phyloP scores from a whole-genome alignment of 2,888 invertebrate genomes.

The Drosophila bunnanda region DNA sequence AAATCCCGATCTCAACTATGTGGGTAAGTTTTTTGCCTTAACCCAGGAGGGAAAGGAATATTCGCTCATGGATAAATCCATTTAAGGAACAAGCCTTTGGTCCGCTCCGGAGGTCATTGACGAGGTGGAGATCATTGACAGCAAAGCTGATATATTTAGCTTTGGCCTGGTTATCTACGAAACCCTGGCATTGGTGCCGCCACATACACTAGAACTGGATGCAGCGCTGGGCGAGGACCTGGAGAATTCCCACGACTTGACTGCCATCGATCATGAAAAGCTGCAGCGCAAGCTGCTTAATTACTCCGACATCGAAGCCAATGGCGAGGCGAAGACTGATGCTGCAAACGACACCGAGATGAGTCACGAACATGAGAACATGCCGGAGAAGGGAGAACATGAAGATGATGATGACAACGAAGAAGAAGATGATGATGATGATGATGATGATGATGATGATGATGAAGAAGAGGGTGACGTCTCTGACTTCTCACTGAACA shows the following conservation, averaged over 20 bases:
- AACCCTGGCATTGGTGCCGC: conserved; percentile 90
- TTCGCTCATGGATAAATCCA: neutral
- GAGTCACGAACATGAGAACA: neutral
- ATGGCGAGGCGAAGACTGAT: conserved; percentile 42
- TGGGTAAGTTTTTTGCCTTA: conserved; percentile 84
- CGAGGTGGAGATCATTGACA: conserved; percentile 86
- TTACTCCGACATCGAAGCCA: conserved; percentile 17
- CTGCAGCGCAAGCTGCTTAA: conserved; percentile 5
- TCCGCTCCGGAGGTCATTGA: conserved; percentile 91
- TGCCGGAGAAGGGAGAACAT: neutral
- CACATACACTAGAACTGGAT: conserved; percentile 86
- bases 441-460: conserved; percentile 1
- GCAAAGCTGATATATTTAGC: conserved; percentile 92
- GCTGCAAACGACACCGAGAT: conserved; percentile 36
- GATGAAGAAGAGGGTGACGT: conserved; percentile 25
- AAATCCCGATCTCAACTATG: conserved; percentile 87
- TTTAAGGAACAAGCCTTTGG: conserved; percentile 90
- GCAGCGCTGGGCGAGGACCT: conserved; percentile 44
- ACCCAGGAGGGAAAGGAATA: neutral
- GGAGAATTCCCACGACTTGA: conserved; percentile 43
- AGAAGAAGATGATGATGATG: conserved; percentile 2
- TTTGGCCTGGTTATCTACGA: conserved; percentile 92
- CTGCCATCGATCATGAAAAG: conserved; percentile 4
- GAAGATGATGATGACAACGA: conserved; percentile 1
- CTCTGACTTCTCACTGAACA: conserved; percentile 40